A percentile compares a stretch with the other conserved stretches of the same genome.
Evolutionary conservation across 92 coral and sea anemone genomes (phyloP).

Genomic region (Phenganax marumi): DNA sequence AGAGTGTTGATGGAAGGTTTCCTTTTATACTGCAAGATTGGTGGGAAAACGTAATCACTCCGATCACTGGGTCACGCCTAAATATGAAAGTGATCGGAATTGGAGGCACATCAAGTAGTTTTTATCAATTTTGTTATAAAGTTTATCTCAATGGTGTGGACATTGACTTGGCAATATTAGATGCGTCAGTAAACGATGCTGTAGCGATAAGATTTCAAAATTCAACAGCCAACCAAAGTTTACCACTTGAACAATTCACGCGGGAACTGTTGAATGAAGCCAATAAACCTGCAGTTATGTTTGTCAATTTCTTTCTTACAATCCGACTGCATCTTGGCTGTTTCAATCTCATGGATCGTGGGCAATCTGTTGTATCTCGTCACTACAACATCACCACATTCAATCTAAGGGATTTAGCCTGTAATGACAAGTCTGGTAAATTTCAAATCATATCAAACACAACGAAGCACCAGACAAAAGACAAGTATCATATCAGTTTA

Average conservation of each 20-base stretch:
- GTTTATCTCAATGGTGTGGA: conserved; percentile 55
- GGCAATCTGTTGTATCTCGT: conserved; percentile 54
- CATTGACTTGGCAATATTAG: conserved; percentile 72
- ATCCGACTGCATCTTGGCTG: conserved; percentile 58
- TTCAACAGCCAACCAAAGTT: conserved; percentile 52
- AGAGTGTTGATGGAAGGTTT: conserved; percentile 54
- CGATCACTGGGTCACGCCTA: conserved; percentile 42
- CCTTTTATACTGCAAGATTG: conserved; percentile 60
- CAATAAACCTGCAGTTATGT: conserved; percentile 66
- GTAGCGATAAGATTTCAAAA: conserved; percentile 18
- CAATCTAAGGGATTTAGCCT: conserved; percentile 60
- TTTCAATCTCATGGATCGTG: conserved; percentile 59
- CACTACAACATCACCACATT: conserved; percentile 61
- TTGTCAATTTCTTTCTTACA: conserved; percentile 56
- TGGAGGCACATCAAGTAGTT: conserved; percentile 78
- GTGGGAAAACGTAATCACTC: conserved; percentile 67
- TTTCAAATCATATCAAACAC: conserved; percentile 22
- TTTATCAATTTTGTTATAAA: conserved; percentile 69
- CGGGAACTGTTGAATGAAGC: conserved; percentile 63
- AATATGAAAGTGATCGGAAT: conserved; percentile 45
- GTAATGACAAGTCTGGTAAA: conserved; percentile 34
- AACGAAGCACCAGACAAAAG: background rate
- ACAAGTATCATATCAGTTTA: conserved; percentile 46
- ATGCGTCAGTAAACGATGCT: conserved; percentile 64
- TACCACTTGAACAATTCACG: conserved; percentile 74